Evolutionary conservation across 2,113 vertebrate species (phyloP).

Genomic region (Odontesthes bonariensis): DNA sequence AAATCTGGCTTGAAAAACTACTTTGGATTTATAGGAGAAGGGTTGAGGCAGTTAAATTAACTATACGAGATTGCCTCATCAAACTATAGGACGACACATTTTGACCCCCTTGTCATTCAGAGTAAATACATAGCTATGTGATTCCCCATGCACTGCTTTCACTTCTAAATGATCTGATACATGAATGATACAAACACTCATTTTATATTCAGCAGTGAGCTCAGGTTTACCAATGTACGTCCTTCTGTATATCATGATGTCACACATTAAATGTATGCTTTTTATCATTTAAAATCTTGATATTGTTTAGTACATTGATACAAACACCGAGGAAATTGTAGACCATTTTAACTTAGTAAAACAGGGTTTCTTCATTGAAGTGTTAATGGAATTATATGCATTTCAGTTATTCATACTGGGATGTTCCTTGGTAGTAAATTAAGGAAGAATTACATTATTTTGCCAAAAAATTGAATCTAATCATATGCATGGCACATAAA

Average conservation of each 20-base stretch:
- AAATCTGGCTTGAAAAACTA: background rate
- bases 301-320: background rate
- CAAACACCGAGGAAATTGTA: background rate
- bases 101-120: rapidly evolving
- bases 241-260: no score
- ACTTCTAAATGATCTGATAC: no score
- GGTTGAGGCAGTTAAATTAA: background rate
- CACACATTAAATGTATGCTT: no score
- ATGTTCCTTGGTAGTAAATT: constrained; percentile 28
- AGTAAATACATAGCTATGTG: background rate
- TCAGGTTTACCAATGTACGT: no score
- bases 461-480: constrained; percentile 27
- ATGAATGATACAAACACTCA: no score
- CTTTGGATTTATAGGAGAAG: background rate
- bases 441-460: background rate
- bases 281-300: background rate
- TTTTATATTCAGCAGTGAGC: no score
- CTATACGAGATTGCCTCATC: background rate
- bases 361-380: background rate
- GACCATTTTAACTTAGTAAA: no score
- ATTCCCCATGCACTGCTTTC: no score
- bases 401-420: constrained; percentile 12
- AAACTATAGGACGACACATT: background rate
- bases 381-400: background rate
- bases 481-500: constrained; percentile 32